A percentile compares a stretch with the other conserved stretches of the same genome.
Evolutionary conservation across 35 echinoderm and acorn worm genomes (phyloP).

Genomic region (Ophiothrix spiculata): DNA sequence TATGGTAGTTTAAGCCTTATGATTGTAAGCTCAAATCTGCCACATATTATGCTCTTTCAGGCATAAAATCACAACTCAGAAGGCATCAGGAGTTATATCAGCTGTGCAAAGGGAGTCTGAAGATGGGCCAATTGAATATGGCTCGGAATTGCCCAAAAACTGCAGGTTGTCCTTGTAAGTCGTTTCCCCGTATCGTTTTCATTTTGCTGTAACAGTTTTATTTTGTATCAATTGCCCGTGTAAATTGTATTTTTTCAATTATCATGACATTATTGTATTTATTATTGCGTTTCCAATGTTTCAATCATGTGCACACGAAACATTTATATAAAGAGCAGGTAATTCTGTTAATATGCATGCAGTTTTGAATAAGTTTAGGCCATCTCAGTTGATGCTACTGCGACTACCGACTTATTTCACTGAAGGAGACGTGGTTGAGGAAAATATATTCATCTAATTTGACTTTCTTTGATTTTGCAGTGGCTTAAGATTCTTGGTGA

Average conservation of each 20-base stretch:
- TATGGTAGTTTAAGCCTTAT: background rate
- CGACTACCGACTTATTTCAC: too few species aligned
- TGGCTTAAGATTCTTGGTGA: slow-evolving; percentile 50
- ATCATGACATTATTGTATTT: background rate
- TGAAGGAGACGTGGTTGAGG: background rate
- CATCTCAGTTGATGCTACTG: too few species aligned
- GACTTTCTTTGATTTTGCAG: slow-evolving; percentile 22
- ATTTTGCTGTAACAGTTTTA: background rate
- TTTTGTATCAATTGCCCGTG: background rate
- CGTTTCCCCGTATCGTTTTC: background rate
- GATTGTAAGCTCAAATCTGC: background rate
- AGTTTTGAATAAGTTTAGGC: too few species aligned
- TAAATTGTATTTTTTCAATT: background rate
- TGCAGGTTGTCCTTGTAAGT: slow-evolving; percentile 63
- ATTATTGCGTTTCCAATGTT: background rate
- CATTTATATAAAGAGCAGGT: background rate
- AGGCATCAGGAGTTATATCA: slow-evolving; percentile 77
- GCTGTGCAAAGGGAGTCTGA: slow-evolving; percentile 76
- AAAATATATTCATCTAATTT: background rate
- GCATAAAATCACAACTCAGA: slow-evolving; percentile 81
- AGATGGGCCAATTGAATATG: slow-evolving; percentile 58
- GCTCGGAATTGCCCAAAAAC: slow-evolving; percentile 65
- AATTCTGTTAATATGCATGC: background rate
- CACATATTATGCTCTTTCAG: slow-evolving; percentile 6
- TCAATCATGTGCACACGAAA: background rate